Evolutionary conservation across 2,888 invertebrate species (phyloP), one percentile per base, ranked within the genome.

Genomic region (Drosophila trichaetosa): DNA sequence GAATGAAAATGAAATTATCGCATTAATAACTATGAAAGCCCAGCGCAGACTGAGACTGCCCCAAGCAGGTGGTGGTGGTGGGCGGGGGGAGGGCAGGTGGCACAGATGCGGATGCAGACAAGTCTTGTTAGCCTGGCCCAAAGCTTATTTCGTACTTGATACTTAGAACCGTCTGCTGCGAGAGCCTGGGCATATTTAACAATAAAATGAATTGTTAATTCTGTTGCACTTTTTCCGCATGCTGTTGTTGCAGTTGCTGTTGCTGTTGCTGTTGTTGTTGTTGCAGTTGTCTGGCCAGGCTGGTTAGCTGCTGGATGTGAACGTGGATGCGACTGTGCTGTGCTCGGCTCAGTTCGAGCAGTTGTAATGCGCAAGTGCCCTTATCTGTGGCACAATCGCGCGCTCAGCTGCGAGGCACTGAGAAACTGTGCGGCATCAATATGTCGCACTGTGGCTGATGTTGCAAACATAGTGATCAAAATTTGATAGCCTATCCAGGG

Each of bases 1-100:
- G 90, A 90, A 89, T 89, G 90, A 87, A 87, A 90, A 85, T 74
- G 79, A 90, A 87, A 87, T 87, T 90, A 87, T 89, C 90, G 90
- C 90, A 90, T 87, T 87, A 87, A 90, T 90, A 87, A 89, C 89
- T 87, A 84, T 78, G 76, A 79, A 76, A 77, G 78, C 65, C 70
- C 59, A 51, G 40, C 49, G 24, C 46, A 46, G 46, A 46, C 51
- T 31, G 21, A 46, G 16, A 29, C 36, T 59, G 58, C 70, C 60
- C 53, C 36, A 6, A 54, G 71, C 51, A 57, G 34, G 18, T 13
- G 34, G 5, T 29, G 49, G 1, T 8, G 8, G 7, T 18, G 1
- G 13, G 0, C 2, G 16, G 31, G 36, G 36, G 42, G n/a, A 16
- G 63, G 24, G 33, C 11, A 16, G 42, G 59, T 27, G 18, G 24